Evolutionary conservation across 2,113 vertebrate genomes (phyloP), one percentile per base, ranked within the genome.

Genomic region (Muntiacus muntjak): DNA sequence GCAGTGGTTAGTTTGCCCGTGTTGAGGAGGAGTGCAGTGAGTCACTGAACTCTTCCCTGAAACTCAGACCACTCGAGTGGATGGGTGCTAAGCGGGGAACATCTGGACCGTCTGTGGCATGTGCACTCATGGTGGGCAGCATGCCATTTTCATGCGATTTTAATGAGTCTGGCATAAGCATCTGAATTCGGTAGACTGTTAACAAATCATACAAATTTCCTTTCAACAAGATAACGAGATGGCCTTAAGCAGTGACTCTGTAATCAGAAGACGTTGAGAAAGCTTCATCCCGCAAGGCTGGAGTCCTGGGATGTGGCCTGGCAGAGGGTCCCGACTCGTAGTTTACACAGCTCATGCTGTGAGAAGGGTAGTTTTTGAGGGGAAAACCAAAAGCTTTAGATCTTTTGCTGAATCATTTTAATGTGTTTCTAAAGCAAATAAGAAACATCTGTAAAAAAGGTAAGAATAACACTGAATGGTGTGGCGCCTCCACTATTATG

Each of bases 201-300:
- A 97, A 98, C 96, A 98, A 98, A 96, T 96, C 10, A 3, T 93
- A 86, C 95, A 97, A 36, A 76, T 95, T 95, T 83, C 97, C 95
- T 98, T 98, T 97, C 96, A 98, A 92, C 93, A 97, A 79, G 92
- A 98, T 94, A 98, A 54, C 78, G 94, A 86, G 90, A 86, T 91
- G 36, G 57, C 91, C 84, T 91, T 87, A 36, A 97, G 83, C 76
- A 97, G 76, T 71, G 74, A 30, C 81, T 98, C 79, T 50, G 26
- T 95, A 95, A 92, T 84, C 88, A 71, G 95, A 98, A 55, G 1
- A 71, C 47, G 19, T 50, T 87, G 67, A 92, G 82, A 86, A 90
- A 19, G 17, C 40, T 76, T 95, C 90, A 91, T 94, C 57, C 87
- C 67, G 50, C n/a, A 9, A 74, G 50, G 43, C 54, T 94, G 89